Base-by-base conservation (phyloP, 1,140 invertebrate genomes). In the Agrypnia vestita region DNA sequence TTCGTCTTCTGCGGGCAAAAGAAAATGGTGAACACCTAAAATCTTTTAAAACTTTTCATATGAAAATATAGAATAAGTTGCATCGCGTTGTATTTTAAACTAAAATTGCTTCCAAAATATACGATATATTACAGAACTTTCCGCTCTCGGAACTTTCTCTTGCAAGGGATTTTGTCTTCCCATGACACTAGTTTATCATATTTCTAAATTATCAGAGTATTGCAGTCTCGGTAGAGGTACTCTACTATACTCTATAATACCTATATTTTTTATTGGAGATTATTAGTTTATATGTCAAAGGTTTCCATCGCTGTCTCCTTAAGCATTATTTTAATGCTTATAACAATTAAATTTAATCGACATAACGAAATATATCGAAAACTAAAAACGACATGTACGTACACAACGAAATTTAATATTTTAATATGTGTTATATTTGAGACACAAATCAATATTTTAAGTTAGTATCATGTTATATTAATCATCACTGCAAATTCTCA, bases 71-170 rank as follows among this genome's bases (percentile, higher is more conserved):
- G 67, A 25, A 51, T 51, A 47, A 51, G 15, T 71, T 71, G 47
- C 67, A 71, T 71, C 51, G 49, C 49, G 49, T 21, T 71, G 67
- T 71, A 71, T 71, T 71, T 71, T 71, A 71, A 71, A 71, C 67
- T 53, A 71, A 71, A 25, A 71, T 71, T 71, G 67, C 67, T 71
- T 71, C 25, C 15, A 71, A 71, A 71, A 71, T 71, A 19, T 51
- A 71, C 67, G 17, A 71, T 71, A 53, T 51, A 71, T 71, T 71
- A 25, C 47, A 17, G 9, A 71, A 71, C 46, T 71, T 71, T 67
- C 43, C 15, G 49, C 46, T 17, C 47, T 46, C 46, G 10, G 17
- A 71, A 51, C 19, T 71, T 71, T 71, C 7, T 43, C 17, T 12
- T 47, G 47, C 67, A 12, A 25, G 19, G 17, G 46, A 71, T 71